phyloP scores from a whole-genome alignment of 2,888 invertebrate genomes.

The Dryobota labecula region DNA sequence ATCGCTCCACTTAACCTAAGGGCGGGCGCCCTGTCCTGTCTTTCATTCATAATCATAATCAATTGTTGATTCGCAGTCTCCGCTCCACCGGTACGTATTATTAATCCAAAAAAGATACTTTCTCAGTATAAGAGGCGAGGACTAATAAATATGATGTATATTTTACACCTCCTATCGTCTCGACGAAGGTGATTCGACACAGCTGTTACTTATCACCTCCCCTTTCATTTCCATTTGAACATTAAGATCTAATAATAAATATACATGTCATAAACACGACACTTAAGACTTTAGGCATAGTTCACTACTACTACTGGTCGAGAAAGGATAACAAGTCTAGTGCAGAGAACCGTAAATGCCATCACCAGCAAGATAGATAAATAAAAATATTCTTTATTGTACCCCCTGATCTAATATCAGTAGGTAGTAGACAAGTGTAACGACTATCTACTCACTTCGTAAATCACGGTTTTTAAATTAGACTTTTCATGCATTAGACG shows the following conservation, averaged over 20 bases:
- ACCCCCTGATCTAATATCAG: no score
- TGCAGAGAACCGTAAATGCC: no score
- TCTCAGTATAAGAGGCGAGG: background rate
- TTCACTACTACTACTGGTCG: background rate
- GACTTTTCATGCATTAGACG: no score
- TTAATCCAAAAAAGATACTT: background rate
- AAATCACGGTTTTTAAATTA: no score
- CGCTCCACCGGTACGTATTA: background rate
- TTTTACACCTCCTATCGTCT: background rate
- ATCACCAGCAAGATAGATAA: no score
- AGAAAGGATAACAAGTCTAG: background rate
- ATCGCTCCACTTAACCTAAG: no score
- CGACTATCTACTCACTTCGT: no score
- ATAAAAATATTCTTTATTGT: no score
- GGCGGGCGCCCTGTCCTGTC: background rate
- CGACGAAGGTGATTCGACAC: conserved; percentile 20
- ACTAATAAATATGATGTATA: background rate
- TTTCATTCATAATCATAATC: background rate
- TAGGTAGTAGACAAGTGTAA: no score
- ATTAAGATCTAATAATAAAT: conserved; percentile 45
- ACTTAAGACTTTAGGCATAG: conserved; percentile 13
- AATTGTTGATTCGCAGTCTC: background rate
- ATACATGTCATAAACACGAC: conserved; percentile 32
- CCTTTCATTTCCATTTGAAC: conserved; percentile 33
- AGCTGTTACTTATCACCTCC: conserved; percentile 30